Percentiles rank a stretch among this genome's conserved stretches.
phyloP scores from a whole-genome alignment of 1,140 invertebrate genomes.

The Drosophila funebris region DNA sequence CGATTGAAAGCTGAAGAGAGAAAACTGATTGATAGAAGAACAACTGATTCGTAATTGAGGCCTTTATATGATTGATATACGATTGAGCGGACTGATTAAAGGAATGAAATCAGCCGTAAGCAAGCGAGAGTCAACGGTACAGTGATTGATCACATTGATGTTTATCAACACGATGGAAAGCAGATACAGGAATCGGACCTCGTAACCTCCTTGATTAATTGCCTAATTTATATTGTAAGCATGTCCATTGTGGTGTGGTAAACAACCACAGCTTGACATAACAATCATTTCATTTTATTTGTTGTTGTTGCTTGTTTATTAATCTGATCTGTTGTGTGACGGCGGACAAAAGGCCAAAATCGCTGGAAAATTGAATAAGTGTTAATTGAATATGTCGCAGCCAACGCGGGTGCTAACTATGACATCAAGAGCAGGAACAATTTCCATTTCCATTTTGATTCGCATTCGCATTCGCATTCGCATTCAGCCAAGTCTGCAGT shows the following conservation, averaged over 20 bases:
- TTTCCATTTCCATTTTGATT: conserved; percentile 25
- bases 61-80: too few relatives aligned
- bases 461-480: background rate
- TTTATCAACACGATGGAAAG: too few relatives aligned
- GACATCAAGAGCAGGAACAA: conserved; percentile 32
- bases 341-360: conserved; percentile 55
- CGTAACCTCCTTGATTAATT: too few relatives aligned
- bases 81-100: too few relatives aligned
- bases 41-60: too few relatives aligned
- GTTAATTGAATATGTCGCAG: conserved; percentile 54
- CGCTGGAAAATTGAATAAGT: conserved; percentile 65
- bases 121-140: too few relatives aligned
- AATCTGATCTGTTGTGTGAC: conserved; percentile 16
- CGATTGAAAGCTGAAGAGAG: too few relatives aligned
- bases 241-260: background rate
- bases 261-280: background rate
- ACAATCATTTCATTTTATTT: background rate
- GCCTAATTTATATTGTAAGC: too few relatives aligned
- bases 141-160: too few relatives aligned
- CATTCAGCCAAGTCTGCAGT: conserved; percentile 4
- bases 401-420: conserved; percentile 33
- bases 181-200: too few relatives aligned
- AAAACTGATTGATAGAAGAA: too few relatives aligned
- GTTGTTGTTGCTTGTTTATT: conserved; percentile 17
- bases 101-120: too few relatives aligned